Base-by-base conservation (phyloP, 2,888 invertebrate genomes). In the Synergus laeviventris region DNA sequence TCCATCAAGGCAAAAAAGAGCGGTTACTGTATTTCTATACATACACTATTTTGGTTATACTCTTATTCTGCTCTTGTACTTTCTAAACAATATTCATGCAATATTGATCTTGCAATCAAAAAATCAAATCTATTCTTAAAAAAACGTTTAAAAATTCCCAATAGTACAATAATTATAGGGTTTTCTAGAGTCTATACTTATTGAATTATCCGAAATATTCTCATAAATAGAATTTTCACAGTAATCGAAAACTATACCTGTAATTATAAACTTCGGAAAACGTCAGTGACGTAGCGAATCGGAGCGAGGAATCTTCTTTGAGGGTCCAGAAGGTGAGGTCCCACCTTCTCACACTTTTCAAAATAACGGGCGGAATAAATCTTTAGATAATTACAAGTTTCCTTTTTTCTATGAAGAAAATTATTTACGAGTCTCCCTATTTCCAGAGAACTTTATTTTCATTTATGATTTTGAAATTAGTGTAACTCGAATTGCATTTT, bases 331-430 rank as follows among this genome's bases (percentile, higher is more conserved):
- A 56, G 24, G 21, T 62, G 8, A n/a, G 62, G 62, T 18, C 2
- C 66, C 42, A 16, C 39, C 45, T n/a, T 49, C 49, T 70, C 45
- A 70, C 70, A 70, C 70, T 70, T 49, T 70, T 24, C 4, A 2
- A 70, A 70, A 31, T 9, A 1, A 24, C 31, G 49, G n/a, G 31
- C 31, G 49, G 31, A 24, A 70, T 49, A 70, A 31, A 70, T 31
- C 45, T 31, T n/a, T 8, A 3, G 24, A 16, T 70, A 70, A 70
- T 70, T 70, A 70, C 31, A 16, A 49, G 16, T 49, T 70, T 70
- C n/a, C 31, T 45, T 24, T 64, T 45, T 21, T 49, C 45, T 66
- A 1, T 31, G 16, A 9, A 66, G 21, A 31, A 8, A 14, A 11
- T 56, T 56, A 56, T 56, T 56, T 56, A 56, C 8, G 56, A 56